These are phyloP conservation scores for Phaethon lepturus DNA, from an alignment of 2,113 vertebrate species.

Conservation along the genomic window DNA sequence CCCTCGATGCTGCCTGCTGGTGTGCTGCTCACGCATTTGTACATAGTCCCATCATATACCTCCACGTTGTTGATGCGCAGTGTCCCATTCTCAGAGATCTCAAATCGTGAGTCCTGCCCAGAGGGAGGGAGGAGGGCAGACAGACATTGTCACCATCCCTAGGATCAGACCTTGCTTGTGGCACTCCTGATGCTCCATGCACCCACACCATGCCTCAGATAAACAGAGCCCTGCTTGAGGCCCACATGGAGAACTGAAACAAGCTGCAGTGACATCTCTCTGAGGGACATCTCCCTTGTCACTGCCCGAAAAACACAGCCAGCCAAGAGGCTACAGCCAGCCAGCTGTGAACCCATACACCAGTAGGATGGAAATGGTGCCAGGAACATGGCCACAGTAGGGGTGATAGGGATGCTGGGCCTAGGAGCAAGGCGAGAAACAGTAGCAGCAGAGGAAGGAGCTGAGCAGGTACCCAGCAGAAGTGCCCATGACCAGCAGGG, in stretches of 20 bases:
- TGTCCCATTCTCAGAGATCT: slow-evolving; percentile 88
- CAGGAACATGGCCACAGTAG: not conserved
- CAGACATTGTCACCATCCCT: not conserved
- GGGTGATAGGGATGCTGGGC: not conserved
- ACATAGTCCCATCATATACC: slow-evolving; percentile 89
- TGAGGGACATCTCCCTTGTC: not conserved
- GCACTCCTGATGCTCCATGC: not conserved
- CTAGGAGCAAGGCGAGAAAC: not conserved
- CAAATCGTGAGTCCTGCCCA: slow-evolving; percentile 87
- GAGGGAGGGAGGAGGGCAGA: not conserved
- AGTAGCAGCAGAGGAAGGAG: not conserved
- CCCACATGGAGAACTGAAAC: not conserved
- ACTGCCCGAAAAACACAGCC: not conserved
- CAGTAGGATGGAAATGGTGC: not conserved
- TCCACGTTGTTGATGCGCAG: slow-evolving; percentile 93
- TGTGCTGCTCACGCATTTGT: slow-evolving; percentile 88
- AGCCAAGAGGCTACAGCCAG: not conserved
- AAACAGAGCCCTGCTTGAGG: not conserved
- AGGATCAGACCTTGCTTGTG: not conserved
- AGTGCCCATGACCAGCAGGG: rapidly evolving
- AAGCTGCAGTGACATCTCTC: not conserved
- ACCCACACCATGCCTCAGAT: not conserved
- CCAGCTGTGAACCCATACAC: not conserved
- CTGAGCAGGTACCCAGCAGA: not conserved
- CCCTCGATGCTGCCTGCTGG: slow-evolving; percentile 83